phyloP scores from a whole-genome alignment of 2,888 invertebrate species.

The Hololepta plana region DNA sequence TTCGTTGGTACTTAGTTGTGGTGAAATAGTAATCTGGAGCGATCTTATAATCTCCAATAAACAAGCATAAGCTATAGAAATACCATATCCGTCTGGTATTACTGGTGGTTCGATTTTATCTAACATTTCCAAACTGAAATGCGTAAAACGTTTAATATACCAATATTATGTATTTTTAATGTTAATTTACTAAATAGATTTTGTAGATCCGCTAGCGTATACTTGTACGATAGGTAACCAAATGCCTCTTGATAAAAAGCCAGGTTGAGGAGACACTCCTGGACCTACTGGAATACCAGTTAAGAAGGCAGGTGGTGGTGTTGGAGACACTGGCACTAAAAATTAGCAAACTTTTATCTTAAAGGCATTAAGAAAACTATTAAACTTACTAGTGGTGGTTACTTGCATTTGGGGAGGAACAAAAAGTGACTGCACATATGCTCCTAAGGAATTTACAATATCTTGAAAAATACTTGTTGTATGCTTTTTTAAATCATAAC shows the following conservation, averaged over 20 bases:
- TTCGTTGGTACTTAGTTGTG: slow-evolving; percentile 20
- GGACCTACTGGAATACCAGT: slow-evolving; percentile 51
- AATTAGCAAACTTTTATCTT: too few species aligned
- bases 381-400: slow-evolving; percentile 25
- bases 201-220: slow-evolving; percentile 69
- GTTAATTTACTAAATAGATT: slow-evolving; percentile 72
- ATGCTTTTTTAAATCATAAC: slow-evolving; percentile 89
- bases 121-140: slow-evolving; percentile 72
- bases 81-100: slow-evolving; percentile 94
- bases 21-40: slow-evolving; percentile 52
- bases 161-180: slow-evolving; percentile 4
- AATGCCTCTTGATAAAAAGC: slow-evolving; percentile 83
- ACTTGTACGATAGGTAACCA: slow-evolving; percentile 80
- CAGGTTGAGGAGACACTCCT: slow-evolving; percentile 71
- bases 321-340: slow-evolving; percentile 31
- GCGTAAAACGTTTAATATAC: too few species aligned
- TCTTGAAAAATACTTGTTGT: slow-evolving; percentile 88
- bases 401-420: slow-evolving; percentile 49
- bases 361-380: slow-evolving; percentile 1
- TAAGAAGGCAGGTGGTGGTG: slow-evolving; percentile 42
- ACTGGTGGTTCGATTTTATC: slow-evolving; percentile 88
- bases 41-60: slow-evolving; percentile 82
- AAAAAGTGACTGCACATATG: slow-evolving; percentile 84
- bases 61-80: slow-evolving; percentile 89
- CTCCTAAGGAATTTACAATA: slow-evolving; percentile 84